These are phyloP conservation scores for Leptopterna dolabrata DNA, from an alignment of 2,888 invertebrate species.

Conservation along the genomic window DNA sequence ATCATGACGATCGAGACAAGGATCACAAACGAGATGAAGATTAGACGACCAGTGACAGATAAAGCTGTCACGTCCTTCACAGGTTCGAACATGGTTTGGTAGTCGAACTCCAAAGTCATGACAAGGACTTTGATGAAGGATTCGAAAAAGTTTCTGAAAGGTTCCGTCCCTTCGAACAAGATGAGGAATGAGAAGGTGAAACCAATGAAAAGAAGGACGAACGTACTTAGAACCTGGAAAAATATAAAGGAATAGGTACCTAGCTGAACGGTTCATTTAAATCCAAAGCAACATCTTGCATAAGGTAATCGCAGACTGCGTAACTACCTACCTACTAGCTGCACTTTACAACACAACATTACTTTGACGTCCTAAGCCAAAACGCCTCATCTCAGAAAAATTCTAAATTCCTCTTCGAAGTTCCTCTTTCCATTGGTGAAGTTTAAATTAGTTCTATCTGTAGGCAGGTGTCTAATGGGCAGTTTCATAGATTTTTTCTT, in stretches of 20 bases:
- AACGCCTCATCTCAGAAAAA: too few relatives aligned
- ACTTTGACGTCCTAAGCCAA: too few relatives aligned
- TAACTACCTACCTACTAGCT: too few relatives aligned
- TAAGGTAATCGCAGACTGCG: too few relatives aligned
- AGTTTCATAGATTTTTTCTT: too few relatives aligned
- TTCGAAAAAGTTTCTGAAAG: constrained; percentile 69
- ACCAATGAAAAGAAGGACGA: constrained; percentile 70
- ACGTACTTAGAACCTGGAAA: constrained; percentile 69
- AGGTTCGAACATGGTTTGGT: constrained; percentile 68
- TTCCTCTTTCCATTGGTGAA: too few relatives aligned
- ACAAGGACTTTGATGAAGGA: constrained; percentile 72
- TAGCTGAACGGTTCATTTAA: too few relatives aligned
- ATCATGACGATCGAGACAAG: constrained; percentile 72
- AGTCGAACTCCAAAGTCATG: constrained; percentile 74
- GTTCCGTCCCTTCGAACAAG: constrained; percentile 70
- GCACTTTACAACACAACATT: too few relatives aligned
- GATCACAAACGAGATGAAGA: constrained; percentile 71
- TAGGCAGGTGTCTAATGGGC: too few relatives aligned
- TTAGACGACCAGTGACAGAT: constrained; percentile 68
- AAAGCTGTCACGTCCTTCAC: constrained; percentile 66
- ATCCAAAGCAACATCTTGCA: too few relatives aligned
- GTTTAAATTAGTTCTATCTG: too few relatives aligned
- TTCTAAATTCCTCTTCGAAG: too few relatives aligned
- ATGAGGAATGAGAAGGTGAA: constrained; percentile 72
- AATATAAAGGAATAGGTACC: background rate